Evolutionary conservation across 2,113 vertebrate species (phyloP).

Genomic region (Uropsilus gracilis): DNA sequence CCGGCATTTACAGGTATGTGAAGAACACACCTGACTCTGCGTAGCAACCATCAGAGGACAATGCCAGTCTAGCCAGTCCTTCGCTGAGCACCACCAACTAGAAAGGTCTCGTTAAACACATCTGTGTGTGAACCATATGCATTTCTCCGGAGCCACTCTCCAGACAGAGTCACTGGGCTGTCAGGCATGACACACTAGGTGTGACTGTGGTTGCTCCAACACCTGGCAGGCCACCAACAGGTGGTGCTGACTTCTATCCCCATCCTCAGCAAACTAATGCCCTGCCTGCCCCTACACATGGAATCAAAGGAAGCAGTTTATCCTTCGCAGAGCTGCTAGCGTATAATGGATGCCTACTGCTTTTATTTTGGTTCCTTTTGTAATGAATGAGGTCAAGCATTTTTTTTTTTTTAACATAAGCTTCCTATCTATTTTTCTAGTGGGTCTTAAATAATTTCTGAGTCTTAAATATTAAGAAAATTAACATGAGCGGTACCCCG

Average conservation of each 20-base stretch:
- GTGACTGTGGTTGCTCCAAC: neutral
- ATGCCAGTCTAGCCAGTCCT: neutral
- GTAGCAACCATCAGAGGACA: neutral
- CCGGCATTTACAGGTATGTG: neutral
- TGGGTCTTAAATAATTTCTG: neutral
- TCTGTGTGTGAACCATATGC: neutral
- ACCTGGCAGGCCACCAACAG: neutral
- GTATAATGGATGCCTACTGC: too few species aligned
- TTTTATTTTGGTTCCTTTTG: conserved; percentile 3
- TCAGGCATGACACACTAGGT: neutral
- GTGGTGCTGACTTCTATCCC: neutral
- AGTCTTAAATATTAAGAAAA: neutral
- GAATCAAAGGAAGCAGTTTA: too few species aligned
- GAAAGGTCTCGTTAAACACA: neutral
- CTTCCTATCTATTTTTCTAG: neutral
- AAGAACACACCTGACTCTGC: neutral
- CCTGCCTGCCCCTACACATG: too few species aligned
- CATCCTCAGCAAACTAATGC: accelerated
- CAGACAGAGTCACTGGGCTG: neutral
- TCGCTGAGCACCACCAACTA: neutral
- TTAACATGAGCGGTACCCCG: neutral
- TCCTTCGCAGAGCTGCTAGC: too few species aligned
- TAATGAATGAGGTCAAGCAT: neutral
- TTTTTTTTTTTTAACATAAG: too few species aligned
- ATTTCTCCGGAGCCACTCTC: neutral